Evolutionary conservation across 2,888 invertebrate genomes (phyloP).

Genomic region (Temnothorax rugatulus): DNA sequence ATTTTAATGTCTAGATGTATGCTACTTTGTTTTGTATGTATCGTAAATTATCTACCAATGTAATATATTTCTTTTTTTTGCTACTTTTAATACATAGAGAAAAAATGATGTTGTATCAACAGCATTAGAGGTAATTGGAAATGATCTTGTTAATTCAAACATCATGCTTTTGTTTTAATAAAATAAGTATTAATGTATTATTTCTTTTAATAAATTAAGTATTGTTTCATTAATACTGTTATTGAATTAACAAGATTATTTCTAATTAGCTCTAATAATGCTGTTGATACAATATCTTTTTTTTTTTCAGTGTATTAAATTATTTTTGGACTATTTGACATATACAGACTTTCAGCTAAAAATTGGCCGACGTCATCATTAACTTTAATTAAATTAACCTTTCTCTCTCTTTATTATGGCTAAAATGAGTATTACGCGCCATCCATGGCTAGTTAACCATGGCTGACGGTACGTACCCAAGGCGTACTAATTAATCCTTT

Average conservation of each 20-base stretch:
- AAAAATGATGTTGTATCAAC: too few species aligned
- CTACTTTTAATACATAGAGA: not conserved
- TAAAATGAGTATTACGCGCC: constrained; percentile 16
- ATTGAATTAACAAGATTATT: too few species aligned
- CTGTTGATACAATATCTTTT: too few species aligned
- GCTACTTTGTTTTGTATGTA: not conserved
- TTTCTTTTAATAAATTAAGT: too few species aligned
- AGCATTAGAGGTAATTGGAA: too few species aligned
- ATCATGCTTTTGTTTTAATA: too few species aligned
- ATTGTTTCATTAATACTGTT: too few species aligned
- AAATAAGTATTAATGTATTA: too few species aligned
- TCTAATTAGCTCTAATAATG: too few species aligned
- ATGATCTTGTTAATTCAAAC: too few species aligned
- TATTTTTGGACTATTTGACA: not conserved
- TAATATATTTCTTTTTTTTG: not conserved
- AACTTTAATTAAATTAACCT: constrained; percentile 39
- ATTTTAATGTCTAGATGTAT: not conserved
- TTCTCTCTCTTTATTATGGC: constrained; percentile 16
- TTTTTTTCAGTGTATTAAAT: too few species aligned
- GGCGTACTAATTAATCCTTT: constrained; percentile 46
- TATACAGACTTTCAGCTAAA: not conserved
- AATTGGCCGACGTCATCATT: constrained; percentile 12
- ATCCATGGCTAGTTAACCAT: constrained; percentile 31
- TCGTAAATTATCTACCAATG: not conserved
- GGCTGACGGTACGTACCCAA: constrained; percentile 23